Percentiles rank a stretch among this genome's conserved stretches.
These are phyloP conservation scores for Sceloporus undulatus DNA, from an alignment of 2,113 vertebrate species.

Conservation along the genomic window DNA sequence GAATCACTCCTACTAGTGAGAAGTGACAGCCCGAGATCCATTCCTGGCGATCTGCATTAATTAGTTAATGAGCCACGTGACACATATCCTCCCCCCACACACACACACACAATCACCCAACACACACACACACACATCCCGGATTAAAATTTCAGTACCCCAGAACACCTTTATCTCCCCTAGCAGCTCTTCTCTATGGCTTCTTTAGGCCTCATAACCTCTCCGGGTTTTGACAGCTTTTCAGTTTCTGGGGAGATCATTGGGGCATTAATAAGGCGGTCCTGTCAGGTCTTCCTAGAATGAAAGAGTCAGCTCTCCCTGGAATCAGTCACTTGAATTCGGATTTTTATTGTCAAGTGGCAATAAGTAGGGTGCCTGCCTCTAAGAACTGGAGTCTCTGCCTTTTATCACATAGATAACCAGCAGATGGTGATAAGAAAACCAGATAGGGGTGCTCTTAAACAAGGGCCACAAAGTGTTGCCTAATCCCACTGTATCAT, in stretches of 20 bases:
- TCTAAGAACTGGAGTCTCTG: neutral
- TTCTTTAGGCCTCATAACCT: conserved; percentile 58
- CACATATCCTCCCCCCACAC: conserved; percentile 34
- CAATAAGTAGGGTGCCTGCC: neutral
- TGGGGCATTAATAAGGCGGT: conserved; percentile 29
- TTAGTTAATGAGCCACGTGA: conserved; percentile 97
- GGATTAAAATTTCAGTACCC: conserved; percentile 92
- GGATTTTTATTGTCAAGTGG: conserved; percentile 9
- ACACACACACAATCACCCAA: neutral
- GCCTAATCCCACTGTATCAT: neutral
- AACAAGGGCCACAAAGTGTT: neutral
- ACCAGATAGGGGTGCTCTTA: neutral
- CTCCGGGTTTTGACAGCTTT: conserved; percentile 57
- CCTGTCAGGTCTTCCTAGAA: neutral
- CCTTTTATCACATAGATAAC: neutral
- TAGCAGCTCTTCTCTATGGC: conserved; percentile 45
- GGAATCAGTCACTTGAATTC: conserved; percentile 14
- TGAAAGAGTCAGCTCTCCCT: neutral
- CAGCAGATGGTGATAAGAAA: neutral
- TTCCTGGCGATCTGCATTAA: conserved; percentile 92
- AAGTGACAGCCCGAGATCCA: conserved; percentile 87
- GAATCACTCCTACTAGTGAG: conserved; percentile 90
- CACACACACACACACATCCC: neutral
- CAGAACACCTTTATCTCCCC: conserved; percentile 79
- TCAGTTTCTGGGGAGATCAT: conserved; percentile 28